These are phyloP conservation scores for Julus scandinavius DNA, from an alignment of 2,888 invertebrate species.

Conservation along the genomic window DNA sequence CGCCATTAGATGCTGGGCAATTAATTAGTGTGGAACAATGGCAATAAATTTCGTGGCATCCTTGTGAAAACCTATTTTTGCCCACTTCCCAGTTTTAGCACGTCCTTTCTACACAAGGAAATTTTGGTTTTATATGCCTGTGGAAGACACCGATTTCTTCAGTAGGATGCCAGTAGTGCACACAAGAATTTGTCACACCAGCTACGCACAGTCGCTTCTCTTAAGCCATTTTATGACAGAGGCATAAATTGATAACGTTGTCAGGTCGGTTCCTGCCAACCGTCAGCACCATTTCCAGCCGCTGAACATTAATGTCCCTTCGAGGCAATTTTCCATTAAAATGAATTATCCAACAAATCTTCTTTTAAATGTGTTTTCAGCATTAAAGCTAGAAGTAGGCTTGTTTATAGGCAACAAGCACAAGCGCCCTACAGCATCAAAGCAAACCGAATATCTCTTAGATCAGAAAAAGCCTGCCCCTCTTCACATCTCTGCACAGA, in stretches of 20 bases:
- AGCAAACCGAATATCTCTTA: not conserved
- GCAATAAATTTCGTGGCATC: not conserved
- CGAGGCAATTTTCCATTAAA: conserved; percentile 43
- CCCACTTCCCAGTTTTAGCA: not conserved
- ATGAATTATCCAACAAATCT: conserved; percentile 45
- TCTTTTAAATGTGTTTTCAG: conserved; percentile 40
- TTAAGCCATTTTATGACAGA: not conserved
- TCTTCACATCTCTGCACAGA: not conserved
- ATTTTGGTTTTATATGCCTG: not conserved
- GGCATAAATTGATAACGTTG: conserved; percentile 34
- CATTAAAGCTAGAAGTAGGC: not conserved
- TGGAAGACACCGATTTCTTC: not conserved
- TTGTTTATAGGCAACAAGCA: not conserved
- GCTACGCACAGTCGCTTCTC: not conserved
- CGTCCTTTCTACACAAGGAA: not conserved
- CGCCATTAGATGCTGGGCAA: not conserved
- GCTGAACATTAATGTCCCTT: conserved; percentile 43
- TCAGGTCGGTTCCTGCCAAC: conserved; percentile 13
- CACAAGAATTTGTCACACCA: not conserved
- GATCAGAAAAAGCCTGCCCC: conserved; percentile 1
- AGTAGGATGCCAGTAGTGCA: not conserved
- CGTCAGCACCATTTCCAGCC: conserved; percentile 36
- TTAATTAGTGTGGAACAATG: not conserved
- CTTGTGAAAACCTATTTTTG: not conserved
- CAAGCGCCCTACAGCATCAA: not conserved